Evolutionary conservation across 2,797 vertebrate genomes (phyloP).

Genomic region (Coccyzus lansbergi): DNA sequence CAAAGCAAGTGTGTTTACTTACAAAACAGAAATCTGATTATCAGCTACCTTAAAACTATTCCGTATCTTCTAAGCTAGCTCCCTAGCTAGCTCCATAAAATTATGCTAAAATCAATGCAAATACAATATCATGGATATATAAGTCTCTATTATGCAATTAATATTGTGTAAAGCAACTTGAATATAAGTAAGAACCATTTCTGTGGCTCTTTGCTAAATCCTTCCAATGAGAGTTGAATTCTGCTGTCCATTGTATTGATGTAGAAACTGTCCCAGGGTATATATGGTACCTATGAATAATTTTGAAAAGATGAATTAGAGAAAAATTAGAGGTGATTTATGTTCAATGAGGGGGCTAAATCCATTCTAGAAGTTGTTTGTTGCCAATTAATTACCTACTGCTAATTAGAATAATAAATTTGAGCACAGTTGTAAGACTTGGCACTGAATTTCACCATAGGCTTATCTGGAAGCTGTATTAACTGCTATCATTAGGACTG

Average conservation of each 20-base stretch:
- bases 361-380: constrained; percentile 52
- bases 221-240: neutral
- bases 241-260: neutral
- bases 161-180: neutral
- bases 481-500: neutral
- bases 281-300: neutral
- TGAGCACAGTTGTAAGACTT: neutral
- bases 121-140: neutral
- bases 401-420: constrained; percentile 62
- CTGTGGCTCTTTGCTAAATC: neutral
- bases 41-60: neutral
- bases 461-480: neutral
- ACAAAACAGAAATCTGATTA: neutral
- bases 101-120: neutral
- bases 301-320: constrained; percentile 12
- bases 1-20: neutral
- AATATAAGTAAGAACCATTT: neutral
- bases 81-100: neutral
- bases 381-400: constrained; percentile 60
- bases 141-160: neutral
- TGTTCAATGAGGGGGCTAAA: neutral
- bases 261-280: neutral
- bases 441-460: neutral
- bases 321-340: constrained; percentile 46
- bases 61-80: neutral